Percentiles rank a stretch among this genome's conserved stretches.
Evolutionary conservation across 2,797 vertebrate genomes (phyloP).

Genomic region (Argentina silus): DNA sequence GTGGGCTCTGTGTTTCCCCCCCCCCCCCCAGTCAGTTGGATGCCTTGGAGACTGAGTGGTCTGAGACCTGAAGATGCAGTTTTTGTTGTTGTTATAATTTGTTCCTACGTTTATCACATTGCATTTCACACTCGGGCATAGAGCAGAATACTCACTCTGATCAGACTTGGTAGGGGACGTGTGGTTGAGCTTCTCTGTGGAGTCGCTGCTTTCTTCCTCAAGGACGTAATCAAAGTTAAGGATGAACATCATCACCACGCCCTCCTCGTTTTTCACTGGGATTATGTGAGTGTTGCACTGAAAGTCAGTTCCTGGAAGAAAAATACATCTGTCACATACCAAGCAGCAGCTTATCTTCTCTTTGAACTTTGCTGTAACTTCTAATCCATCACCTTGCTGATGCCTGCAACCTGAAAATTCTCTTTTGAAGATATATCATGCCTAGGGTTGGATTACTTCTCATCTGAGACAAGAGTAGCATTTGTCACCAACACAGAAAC

Average conservation of each 20-base stretch:
- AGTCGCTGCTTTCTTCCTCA: constrained; percentile 85
- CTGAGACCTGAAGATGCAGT: background rate
- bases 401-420: background rate
- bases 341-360: background rate
- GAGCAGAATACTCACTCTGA: constrained; percentile 85
- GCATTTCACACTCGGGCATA: background rate
- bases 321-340: constrained; percentile 21
- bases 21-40: background rate
- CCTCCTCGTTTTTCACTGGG: constrained; percentile 98
- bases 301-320: constrained; percentile 89
- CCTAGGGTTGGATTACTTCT: background rate
- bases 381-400: background rate
- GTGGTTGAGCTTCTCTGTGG: constrained; percentile 88
- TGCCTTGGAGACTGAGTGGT: background rate
- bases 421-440: background rate
- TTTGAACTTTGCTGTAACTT: background rate
- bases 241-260: constrained; percentile 98
- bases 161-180: constrained; percentile 89
- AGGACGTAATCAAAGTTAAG: constrained; percentile 93
- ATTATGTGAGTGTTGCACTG: constrained; percentile 96
- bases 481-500: background rate
- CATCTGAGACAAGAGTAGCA: background rate
- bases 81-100: background rate
- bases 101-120: background rate
- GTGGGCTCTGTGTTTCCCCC: background rate